phyloP scores from a whole-genome alignment of 2,113 vertebrate species.

The Kryptolebias marmoratus region DNA sequence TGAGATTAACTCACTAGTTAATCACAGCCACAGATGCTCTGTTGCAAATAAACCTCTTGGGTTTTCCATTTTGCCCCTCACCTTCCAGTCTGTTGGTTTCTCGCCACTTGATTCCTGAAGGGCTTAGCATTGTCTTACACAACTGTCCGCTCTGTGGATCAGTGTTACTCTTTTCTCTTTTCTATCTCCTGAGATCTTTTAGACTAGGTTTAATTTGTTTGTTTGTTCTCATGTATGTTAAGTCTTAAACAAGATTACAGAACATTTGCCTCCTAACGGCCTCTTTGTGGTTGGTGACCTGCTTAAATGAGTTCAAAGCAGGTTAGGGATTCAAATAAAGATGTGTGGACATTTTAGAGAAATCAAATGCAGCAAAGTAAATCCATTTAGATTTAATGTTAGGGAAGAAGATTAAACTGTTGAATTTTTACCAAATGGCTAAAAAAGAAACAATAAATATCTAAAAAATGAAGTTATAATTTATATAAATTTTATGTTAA shows the following conservation, averaged over 20 bases:
- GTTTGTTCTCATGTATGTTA: background rate
- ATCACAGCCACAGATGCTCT: constrained; percentile 64
- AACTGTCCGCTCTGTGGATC: constrained; percentile 12
- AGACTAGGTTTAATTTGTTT: too few relatives aligned
- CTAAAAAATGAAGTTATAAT: too few relatives aligned
- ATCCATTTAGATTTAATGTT: background rate
- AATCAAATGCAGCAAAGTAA: background rate
- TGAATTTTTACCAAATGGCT: too few relatives aligned
- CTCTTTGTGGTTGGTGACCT: background rate
- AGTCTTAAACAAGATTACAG: background rate
- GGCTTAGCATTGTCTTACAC: constrained; percentile 28
- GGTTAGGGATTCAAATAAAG: background rate
- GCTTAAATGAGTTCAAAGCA: background rate
- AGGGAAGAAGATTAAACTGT: background rate
- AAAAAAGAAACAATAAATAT: too few relatives aligned
- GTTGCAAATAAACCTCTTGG: constrained; percentile 45
- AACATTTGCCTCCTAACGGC: background rate
- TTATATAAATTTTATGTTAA: too few relatives aligned
- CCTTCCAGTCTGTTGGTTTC: constrained; percentile 31
- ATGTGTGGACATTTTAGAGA: background rate
- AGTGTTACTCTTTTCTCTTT: background rate
- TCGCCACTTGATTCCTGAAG: constrained; percentile 18
- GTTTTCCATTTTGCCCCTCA: constrained; percentile 25
- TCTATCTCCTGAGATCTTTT: too few relatives aligned
- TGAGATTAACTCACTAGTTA: constrained; percentile 56